Percentiles rank a stretch among this genome's conserved stretches.
These are phyloP conservation scores for Recurvirostra avosetta DNA, from an alignment of 2,113 vertebrate species.

Conservation along the genomic window DNA sequence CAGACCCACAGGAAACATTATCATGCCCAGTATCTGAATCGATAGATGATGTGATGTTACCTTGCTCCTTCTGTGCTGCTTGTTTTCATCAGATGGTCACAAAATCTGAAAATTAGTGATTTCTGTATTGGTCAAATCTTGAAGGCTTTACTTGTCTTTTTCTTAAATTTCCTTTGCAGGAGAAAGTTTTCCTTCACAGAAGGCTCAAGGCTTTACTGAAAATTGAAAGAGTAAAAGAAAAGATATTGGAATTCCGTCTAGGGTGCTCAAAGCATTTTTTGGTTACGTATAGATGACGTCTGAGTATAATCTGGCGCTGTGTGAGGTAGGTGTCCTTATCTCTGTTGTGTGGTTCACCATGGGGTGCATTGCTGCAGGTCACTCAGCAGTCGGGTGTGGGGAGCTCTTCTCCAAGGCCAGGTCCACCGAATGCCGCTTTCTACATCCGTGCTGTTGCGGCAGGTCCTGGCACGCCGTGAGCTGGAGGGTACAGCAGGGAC, in stretches of 20 bases:
- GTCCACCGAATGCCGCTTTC: background rate
- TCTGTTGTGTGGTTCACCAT: background rate
- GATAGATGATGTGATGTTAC: background rate
- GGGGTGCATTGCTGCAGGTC: background rate
- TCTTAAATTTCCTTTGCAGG: background rate
- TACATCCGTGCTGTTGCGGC: accelerated
- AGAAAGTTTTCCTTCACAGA: background rate
- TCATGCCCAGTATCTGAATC: background rate
- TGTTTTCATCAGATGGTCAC: background rate
- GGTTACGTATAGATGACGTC: background rate
- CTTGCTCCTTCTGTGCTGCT: background rate
- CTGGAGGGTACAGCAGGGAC: background rate
- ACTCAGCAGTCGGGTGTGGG: accelerated
- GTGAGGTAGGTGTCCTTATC: background rate
- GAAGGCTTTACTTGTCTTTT: background rate
- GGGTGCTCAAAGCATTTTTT: background rate
- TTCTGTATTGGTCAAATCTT: background rate
- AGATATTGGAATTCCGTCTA: background rate
- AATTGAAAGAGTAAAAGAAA: background rate
- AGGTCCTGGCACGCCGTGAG: accelerated
- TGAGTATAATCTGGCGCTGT: background rate
- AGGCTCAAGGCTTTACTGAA: background rate
- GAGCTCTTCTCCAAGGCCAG: background rate
- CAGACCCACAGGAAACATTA: background rate
- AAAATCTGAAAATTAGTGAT: background rate